Evolutionary conservation across 2,113 vertebrate species (phyloP), one percentile per base, ranked within the genome.

Genomic region (Pteropus alecto): DNA sequence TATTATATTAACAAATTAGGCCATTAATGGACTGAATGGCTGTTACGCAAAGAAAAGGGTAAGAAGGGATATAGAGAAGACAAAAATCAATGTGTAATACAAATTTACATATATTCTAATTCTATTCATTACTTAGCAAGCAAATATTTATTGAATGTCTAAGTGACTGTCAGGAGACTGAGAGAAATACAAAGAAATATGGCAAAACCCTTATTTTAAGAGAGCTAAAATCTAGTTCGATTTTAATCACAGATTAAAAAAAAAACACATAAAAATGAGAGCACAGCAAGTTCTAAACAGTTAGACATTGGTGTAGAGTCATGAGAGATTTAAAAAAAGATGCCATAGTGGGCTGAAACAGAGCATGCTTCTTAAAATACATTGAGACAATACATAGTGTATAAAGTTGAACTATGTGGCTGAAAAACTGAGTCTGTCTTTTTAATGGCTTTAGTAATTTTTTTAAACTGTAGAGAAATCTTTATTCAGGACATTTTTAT

Each of bases 321-420:
- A 10, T 7, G 54, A 70, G 46, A 46, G 1, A 51, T 51, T 51
- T 51, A 3, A 14, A 51, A 51, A 51, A 51, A 51, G 48, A 51
- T 6, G 2, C 12, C 1, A 11, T 7, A 2, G 10, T n/a, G 13
- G 14, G 14, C 18, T 12, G 10, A 15, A 61, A n/a, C 26, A 24
- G 9, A 24, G 6, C n/a, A 1, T 7, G 7, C 43, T 65, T 22
- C 30, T 28, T 58, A 58, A 74, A 48, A 48, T 24, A 51, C 12
- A 16, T 24, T 48, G 63, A 28, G 13, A 24, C 8, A 38, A 68
- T 46, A 22, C 22, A 21, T 60, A 22, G 8, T 48, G 48, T 13
- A 19, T 9, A 38, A 60, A 70, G 58, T 68, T 51, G 16, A 51
- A 38, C 22, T 11, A 14, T 0, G 4, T 46, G 30, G 73, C 38